Percentiles rank a stretch among this genome's conserved stretches.
Conservation (phyloP, 2,797 vertebrate genomes). For the Carduelis carduelis region DNA sequence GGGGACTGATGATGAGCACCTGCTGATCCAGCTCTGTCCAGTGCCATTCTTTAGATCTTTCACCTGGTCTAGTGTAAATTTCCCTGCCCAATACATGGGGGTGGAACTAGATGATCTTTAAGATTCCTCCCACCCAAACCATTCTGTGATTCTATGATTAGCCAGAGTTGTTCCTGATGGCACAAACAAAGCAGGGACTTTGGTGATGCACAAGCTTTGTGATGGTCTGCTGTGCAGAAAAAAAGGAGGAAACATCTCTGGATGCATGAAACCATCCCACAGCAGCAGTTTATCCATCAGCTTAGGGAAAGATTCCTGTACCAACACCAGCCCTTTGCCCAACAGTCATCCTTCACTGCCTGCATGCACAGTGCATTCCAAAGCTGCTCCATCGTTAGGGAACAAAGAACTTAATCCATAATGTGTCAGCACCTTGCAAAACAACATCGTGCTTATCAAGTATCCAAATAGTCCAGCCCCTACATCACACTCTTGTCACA, state of each 20-base stretch:
- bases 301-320: not conserved
- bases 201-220: fast-evolving
- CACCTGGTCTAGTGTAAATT: not conserved
- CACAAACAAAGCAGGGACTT: not conserved
- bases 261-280: not conserved
- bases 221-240: fast-evolving
- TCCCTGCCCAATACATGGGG: not conserved
- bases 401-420: not conserved
- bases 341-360: not conserved
- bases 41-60: not conserved
- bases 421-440: not conserved
- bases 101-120: not conserved
- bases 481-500: not conserved
- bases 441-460: not conserved
- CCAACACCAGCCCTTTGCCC: not conserved
- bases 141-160: not conserved
- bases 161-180: not conserved
- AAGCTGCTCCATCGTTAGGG: not conserved
- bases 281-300: not conserved
- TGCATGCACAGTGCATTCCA: not conserved
- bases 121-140: not conserved
- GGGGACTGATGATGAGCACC: not conserved
- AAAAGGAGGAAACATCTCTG: not conserved
- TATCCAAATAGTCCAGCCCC: not conserved
- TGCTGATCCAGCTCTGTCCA: not conserved